These are phyloP conservation scores for Acrocyrtus sp. DNA, from an alignment of 2,888 invertebrate species.

Conservation along the genomic window DNA sequence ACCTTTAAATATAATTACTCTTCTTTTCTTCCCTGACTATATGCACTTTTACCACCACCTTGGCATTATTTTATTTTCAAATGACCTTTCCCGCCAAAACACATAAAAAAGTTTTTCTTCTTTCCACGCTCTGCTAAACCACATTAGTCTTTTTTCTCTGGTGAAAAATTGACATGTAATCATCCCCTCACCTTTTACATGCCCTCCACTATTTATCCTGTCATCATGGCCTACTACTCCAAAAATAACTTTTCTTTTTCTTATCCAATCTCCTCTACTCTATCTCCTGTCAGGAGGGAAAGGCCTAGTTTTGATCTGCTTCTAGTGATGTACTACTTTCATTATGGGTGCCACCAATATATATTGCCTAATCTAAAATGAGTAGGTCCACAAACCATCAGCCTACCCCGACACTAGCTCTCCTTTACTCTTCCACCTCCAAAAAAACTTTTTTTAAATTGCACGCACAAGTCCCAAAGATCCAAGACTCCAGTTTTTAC, in stretches of 20 bases:
- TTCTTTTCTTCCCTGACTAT: no score
- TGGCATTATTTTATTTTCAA: no score
- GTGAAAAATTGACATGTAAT: slow-evolving; percentile 28
- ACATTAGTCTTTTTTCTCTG: no score
- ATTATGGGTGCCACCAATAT: not conserved
- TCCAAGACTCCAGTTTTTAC: no score
- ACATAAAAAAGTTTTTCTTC: no score
- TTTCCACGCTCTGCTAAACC: no score
- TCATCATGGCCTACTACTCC: not conserved
- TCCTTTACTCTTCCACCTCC: not conserved
- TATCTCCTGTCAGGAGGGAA: not conserved
- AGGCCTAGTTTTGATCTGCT: not conserved
- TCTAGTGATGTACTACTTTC: not conserved
- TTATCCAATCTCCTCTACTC: not conserved
- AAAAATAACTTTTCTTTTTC: not conserved
- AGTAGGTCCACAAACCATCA: not conserved
- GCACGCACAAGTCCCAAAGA: not conserved
- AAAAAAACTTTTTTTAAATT: not conserved
- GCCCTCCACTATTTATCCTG: not conserved
- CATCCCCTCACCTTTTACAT: not conserved
- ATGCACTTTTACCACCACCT: no score
- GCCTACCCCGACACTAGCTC: not conserved
- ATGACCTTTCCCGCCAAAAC: no score
- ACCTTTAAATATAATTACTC: not conserved
- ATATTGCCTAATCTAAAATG: not conserved